A percentile compares a stretch with the other conserved stretches of the same genome.
Evolutionary conservation across 2,888 invertebrate genomes (phyloP).

Genomic region (Tetranychus piercei): DNA sequence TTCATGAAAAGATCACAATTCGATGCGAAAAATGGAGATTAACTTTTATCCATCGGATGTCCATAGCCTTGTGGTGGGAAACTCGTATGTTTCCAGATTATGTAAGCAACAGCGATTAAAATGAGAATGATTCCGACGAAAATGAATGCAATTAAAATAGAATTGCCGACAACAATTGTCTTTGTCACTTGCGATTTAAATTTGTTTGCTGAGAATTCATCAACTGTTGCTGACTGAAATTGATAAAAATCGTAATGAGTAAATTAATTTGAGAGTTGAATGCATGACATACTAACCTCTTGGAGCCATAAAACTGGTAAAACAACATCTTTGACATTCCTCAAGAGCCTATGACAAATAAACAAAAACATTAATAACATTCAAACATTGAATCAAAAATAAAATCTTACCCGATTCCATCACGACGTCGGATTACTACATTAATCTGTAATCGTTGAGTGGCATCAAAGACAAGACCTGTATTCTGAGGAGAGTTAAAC

Average conservation of each 20-base stretch:
- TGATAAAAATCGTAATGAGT: not conserved
- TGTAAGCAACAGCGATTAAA: not conserved
- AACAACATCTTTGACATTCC: not conserved
- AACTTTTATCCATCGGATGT: not conserved
- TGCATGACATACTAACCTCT: not conserved
- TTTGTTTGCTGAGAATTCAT: not conserved
- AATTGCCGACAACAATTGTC: not conserved
- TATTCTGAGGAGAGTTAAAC: not conserved
- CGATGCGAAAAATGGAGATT: not conserved
- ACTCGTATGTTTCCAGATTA: not conserved
- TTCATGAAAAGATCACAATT: too few relatives aligned
- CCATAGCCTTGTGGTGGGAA: not conserved
- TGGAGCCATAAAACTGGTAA: slow-evolving; percentile 9
- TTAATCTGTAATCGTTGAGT: slow-evolving; percentile 11
- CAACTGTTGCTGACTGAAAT: slow-evolving; percentile 3
- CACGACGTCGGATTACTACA: not conserved
- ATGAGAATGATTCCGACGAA: not conserved
- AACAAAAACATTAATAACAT: not conserved
- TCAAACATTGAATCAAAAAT: not conserved
- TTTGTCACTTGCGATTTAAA: slow-evolving; percentile 6
- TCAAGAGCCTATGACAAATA: not conserved
- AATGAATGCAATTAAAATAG: not conserved
- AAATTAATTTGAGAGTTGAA: not conserved
- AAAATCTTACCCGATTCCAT: not conserved
- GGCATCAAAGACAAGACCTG: slow-evolving; percentile 5